Conservation (phyloP, 2,888 invertebrate genomes). For the Nomada ruficornis region DNA sequence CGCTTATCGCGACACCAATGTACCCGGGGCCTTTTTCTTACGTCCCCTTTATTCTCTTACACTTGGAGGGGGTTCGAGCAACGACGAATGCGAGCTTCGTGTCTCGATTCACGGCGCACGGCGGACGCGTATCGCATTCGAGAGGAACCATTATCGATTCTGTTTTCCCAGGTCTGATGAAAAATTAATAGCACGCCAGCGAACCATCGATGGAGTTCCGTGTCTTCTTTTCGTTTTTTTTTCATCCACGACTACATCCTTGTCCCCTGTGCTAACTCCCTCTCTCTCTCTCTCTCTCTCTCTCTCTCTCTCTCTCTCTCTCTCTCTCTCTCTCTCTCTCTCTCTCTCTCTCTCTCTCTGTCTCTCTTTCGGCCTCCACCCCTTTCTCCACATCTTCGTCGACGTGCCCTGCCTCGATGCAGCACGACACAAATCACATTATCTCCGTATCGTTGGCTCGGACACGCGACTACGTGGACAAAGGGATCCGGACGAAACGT, state of each 20-base stretch:
- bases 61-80: not conserved
- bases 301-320: not conserved
- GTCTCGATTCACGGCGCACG: constrained; percentile 63
- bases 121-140: constrained; percentile 70
- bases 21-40: constrained; percentile 19
- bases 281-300: not conserved
- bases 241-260: not conserved
- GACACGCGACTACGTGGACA: constrained; percentile 50
- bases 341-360: not conserved
- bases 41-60: not conserved
- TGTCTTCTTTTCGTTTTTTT: constrained; percentile 6
- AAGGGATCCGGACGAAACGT: constrained; percentile 35
- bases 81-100: constrained; percentile 63
- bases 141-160: constrained; percentile 78
- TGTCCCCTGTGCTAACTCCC: no score
- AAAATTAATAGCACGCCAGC: constrained; percentile 74
- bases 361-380: not conserved
- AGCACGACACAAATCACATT: constrained; percentile 59
- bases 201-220: constrained; percentile 34
- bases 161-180: constrained; percentile 74
- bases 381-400: constrained; percentile 18
- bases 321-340: not conserved
- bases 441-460: constrained; percentile 50
- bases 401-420: constrained; percentile 46
- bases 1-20: constrained; percentile 47